phyloP scores from a whole-genome alignment of 2,113 vertebrate species.

The Origma solitaria region DNA sequence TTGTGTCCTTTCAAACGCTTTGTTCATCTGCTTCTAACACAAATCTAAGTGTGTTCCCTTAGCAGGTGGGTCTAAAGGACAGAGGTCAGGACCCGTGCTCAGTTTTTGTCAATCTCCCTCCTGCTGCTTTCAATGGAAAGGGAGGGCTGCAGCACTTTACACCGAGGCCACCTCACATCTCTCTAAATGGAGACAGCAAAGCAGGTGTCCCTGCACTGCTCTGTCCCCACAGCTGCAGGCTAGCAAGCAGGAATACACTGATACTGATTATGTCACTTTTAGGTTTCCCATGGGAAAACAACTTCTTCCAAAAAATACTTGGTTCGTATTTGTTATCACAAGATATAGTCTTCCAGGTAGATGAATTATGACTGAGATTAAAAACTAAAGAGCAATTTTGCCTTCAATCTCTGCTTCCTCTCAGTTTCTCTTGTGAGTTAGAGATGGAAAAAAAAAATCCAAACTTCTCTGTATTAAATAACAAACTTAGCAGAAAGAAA shows the following conservation, averaged over 20 bases:
- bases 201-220: neutral
- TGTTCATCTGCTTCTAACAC: neutral
- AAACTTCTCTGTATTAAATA: neutral
- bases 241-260: neutral
- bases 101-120: neutral
- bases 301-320: neutral
- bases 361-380: neutral
- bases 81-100: neutral
- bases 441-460: accelerated
- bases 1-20: neutral
- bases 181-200: neutral
- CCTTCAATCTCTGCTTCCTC: neutral
- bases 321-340: neutral
- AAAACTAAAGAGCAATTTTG: neutral
- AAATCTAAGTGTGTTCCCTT: neutral
- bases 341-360: neutral
- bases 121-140: neutral
- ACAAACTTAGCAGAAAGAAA: neutral
- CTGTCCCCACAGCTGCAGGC: neutral
- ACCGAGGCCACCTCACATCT: neutral
- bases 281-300: neutral
- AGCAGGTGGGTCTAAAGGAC: neutral
- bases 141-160: neutral
- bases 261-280: neutral
- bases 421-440: neutral